Conservation (phyloP, 2,113 vertebrate species). For the Tyrannus savana region DNA sequence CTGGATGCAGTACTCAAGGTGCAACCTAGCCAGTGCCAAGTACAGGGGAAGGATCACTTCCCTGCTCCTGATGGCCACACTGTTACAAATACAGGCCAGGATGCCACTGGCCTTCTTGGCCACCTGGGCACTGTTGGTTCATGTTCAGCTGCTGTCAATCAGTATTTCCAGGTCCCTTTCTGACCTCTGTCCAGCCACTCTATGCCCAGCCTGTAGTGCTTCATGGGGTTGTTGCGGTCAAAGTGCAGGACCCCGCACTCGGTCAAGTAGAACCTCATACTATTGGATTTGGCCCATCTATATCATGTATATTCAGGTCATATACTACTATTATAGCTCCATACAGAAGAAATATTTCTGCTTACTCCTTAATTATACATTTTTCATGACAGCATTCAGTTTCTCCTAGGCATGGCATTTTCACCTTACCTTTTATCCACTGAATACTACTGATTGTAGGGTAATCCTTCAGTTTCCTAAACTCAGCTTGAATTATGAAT, state of each 20-base stretch:
- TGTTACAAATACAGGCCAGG: background rate
- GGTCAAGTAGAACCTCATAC: background rate
- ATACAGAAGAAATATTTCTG: background rate
- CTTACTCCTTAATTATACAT: background rate
- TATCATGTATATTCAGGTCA: background rate
- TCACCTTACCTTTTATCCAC: background rate
- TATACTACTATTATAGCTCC: background rate
- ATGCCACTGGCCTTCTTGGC: too few relatives aligned
- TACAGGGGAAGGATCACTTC: background rate
- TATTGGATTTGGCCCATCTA: background rate
- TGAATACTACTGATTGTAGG: background rate
- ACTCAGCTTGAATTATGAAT: background rate
- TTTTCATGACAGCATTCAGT: background rate
- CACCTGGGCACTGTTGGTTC: background rate
- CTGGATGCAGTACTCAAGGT: background rate
- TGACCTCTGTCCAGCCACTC: background rate
- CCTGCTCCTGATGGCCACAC: background rate
- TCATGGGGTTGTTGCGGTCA: background rate
- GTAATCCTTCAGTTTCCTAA: background rate
- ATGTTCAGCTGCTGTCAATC: background rate
- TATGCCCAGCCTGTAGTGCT: background rate
- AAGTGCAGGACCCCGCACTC: background rate
- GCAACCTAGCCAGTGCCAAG: background rate
- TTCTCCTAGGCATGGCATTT: background rate
- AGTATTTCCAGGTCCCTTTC: background rate